phyloP scores from a whole-genome alignment of 2,797 vertebrate species.

The Microctenopoma steveboyesi region DNA sequence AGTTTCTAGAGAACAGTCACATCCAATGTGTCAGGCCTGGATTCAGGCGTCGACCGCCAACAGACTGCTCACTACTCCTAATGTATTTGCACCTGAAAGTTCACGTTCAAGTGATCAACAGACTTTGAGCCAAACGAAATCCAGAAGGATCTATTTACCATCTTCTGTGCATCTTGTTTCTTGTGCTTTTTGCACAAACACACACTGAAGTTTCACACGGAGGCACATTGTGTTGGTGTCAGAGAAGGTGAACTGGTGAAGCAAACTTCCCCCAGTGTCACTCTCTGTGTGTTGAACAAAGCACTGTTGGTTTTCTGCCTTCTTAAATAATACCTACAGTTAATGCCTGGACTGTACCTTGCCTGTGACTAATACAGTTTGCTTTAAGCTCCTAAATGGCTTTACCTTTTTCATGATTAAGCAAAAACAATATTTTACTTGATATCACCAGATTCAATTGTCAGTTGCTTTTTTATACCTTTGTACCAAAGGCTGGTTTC shows the following conservation, averaged over 20 bases:
- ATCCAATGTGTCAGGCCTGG: slow-evolving; percentile 51
- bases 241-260: slow-evolving; percentile 20
- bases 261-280: slow-evolving; percentile 16
- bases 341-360: slow-evolving; percentile 69
- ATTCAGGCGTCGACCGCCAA: slow-evolving; percentile 59
- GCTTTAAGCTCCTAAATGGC: slow-evolving; percentile 42
- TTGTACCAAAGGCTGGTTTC: slow-evolving; percentile 84
- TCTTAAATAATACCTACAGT: slow-evolving; percentile 73
- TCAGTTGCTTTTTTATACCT: slow-evolving; percentile 54
- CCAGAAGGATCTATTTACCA: slow-evolving; percentile 32
- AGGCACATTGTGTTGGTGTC: slow-evolving; percentile 30
- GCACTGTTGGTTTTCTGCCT: slow-evolving; percentile 50
- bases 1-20: slow-evolving; percentile 25
- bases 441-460: slow-evolving; percentile 37
- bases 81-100: slow-evolving; percentile 44
- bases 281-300: slow-evolving; percentile 33
- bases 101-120: slow-evolving; percentile 28
- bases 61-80: slow-evolving; percentile 26
- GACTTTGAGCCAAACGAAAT: slow-evolving; percentile 38
- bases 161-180: slow-evolving; percentile 48
- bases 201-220: too few relatives aligned
- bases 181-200: slow-evolving; percentile 35
- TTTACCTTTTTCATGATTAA: slow-evolving; percentile 44
- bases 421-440: slow-evolving; percentile 40
- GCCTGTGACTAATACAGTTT: slow-evolving; percentile 67